phyloP scores from a whole-genome alignment of 2,888 invertebrate genomes.

The Pecten maximus region DNA sequence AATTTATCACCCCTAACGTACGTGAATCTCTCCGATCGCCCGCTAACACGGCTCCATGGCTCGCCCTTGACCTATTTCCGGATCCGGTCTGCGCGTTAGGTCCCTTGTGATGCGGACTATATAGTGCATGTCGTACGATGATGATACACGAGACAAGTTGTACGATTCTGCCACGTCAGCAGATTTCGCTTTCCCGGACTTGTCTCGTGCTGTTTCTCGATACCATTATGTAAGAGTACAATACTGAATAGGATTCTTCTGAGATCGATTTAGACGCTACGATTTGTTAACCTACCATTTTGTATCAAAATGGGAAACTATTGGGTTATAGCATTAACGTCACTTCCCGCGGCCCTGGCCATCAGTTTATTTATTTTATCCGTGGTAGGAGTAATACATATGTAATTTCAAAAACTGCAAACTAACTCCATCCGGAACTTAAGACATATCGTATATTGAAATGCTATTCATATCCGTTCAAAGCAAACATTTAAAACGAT shows the following conservation, averaged over 20 bases:
- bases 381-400: too few relatives aligned
- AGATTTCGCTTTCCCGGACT: not conserved
- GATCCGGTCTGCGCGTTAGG: not conserved
- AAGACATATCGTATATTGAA: too few relatives aligned
- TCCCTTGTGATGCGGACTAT: not conserved
- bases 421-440: too few relatives aligned
- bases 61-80: constrained; percentile 30
- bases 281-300: too few relatives aligned
- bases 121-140: not conserved
- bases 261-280: too few relatives aligned
- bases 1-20: constrained; percentile 17
- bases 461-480: too few relatives aligned
- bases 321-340: too few relatives aligned
- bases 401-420: too few relatives aligned
- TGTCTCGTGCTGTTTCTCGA: not conserved
- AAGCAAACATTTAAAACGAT: too few relatives aligned
- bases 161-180: not conserved
- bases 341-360: too few relatives aligned
- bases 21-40: not conserved
- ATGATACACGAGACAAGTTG: not conserved
- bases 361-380: too few relatives aligned
- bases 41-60: not conserved
- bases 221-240: not conserved
- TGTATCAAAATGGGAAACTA: too few relatives aligned
- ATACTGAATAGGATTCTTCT: not conserved